Evolutionary conservation across 2,113 vertebrate species (phyloP), one percentile per base, ranked within the genome.

Genomic region (Danionella cerebrum): DNA sequence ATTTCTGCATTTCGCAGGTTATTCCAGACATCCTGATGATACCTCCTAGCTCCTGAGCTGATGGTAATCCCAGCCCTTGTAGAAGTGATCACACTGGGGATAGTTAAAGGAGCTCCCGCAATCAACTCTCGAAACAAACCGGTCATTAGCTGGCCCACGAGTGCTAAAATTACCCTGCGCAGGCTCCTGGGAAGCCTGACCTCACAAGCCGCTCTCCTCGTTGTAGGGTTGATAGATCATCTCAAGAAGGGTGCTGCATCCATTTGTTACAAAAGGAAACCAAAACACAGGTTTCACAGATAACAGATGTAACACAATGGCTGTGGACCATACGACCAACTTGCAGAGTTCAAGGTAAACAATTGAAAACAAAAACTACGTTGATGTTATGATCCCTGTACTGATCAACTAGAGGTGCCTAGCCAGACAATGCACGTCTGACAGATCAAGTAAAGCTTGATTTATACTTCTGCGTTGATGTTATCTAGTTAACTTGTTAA

Each of bases 21-120:
- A 36, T 25, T 41, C 54, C 14, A 6, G 69, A 62, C 63, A 65
- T 65, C 38, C 50, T 9, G 19, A 59, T 18, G 65, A 25, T 24
- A 7, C 42, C 48, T 22, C 29, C 29, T 29, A 48, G 59, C 59
- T 48, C 42, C 60, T 64, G 48, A 13, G 36, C 60, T 64, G 60
- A 64, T 64, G 44, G 60, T 64, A 48, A 64, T 64, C 60, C 60
- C 44, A 48, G 27, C 27, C 29, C 29, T 48, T 6, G 60, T 13
- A 19, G 60, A 13, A 64, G 19, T 36, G 44, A 64, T 64, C 60
- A 64, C 60, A 64, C 42, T 50, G 60, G 60, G 60, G 60, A 64
- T 64, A 50, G 60, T 64, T 64, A 64, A 64, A 64, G 3, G 60
- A 64, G 60, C 44, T 64, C 42, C 60, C 14, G 60, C 60, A 64